phyloP scores from a whole-genome alignment of 2,888 invertebrate genomes.

The Eilema caniola region DNA sequence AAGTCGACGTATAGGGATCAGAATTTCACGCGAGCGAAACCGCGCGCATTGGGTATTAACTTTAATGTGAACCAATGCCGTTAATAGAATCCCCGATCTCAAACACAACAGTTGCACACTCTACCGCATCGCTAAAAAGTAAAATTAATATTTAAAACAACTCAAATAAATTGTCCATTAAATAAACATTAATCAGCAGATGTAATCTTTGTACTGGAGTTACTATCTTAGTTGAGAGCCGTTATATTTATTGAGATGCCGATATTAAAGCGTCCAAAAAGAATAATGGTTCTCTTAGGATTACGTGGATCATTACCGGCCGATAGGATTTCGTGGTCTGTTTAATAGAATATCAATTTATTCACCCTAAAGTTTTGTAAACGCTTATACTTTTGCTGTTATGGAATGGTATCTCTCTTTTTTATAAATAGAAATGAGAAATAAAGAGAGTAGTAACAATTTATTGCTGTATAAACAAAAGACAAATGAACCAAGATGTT shows the following conservation, averaged over 20 bases:
- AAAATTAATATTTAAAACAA: conserved; percentile 7
- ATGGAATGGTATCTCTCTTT: neutral
- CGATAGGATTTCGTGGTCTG: conserved; percentile 32
- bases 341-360: conserved; percentile 16
- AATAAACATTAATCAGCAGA: conserved; percentile 42
- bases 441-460: too few species aligned
- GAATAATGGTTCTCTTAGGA: conserved; percentile 42
- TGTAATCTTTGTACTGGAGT: conserved; percentile 40
- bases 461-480: too few species aligned
- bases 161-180: neutral
- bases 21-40: too few species aligned
- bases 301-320: conserved; percentile 30
- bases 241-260: conserved; percentile 44
- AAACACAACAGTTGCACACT: neutral
- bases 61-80: neutral
- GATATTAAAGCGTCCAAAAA: conserved; percentile 49
- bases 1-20: too few species aligned
- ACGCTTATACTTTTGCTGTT: neutral
- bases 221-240: conserved; percentile 25
- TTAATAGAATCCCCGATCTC: neutral
- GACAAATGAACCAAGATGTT: too few species aligned
- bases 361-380: neutral
- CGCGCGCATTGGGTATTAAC: too few species aligned
- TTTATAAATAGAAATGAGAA: too few species aligned
- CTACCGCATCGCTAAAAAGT: neutral